Evolutionary conservation across 2,888 invertebrate species (phyloP).

Genomic region (Tholera decimalis): DNA sequence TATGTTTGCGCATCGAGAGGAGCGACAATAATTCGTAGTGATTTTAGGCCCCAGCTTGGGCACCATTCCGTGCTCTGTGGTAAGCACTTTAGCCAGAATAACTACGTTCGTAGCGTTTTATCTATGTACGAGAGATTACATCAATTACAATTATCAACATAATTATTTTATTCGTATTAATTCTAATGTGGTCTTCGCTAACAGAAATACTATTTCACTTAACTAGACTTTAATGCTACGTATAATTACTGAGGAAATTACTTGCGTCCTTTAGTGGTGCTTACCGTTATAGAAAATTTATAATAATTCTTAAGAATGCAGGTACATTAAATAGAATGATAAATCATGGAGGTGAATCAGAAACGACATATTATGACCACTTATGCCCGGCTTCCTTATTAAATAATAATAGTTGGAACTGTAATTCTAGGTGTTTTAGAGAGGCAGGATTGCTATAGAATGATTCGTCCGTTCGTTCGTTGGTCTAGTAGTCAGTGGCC

Average conservation of each 20-base stretch:
- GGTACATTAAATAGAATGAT: conserved; percentile 26
- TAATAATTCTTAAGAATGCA: conserved; percentile 32
- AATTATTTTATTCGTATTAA: conserved; percentile 29
- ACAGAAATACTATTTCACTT: conserved; percentile 16
- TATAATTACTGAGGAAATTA: conserved; percentile 45
- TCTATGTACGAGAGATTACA: conserved; percentile 9
- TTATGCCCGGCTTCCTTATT: conserved; percentile 29
- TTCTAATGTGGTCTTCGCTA: conserved; percentile 7
- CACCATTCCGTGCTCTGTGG: background rate
- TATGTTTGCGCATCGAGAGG: too few species aligned
- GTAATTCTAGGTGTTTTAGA: conserved; percentile 9
- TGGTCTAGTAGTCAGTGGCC: too few species aligned
- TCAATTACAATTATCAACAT: conserved; percentile 16
- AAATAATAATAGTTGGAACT: background rate
- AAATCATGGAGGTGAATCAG: conserved; percentile 27
- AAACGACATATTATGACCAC: conserved; percentile 35
- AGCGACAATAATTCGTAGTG: too few species aligned
- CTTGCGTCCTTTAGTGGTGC: conserved; percentile 14
- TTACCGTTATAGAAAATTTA: conserved; percentile 49
- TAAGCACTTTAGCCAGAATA: background rate
- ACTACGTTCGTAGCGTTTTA: conserved; percentile 3
- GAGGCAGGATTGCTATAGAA: background rate
- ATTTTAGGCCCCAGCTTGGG: background rate
- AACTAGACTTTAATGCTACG: conserved; percentile 33
- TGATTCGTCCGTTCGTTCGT: background rate